Evolutionary conservation across 2,113 vertebrate genomes (phyloP), one percentile per base, ranked within the genome.

Genomic region (Dendropsophus ebraccatus): DNA sequence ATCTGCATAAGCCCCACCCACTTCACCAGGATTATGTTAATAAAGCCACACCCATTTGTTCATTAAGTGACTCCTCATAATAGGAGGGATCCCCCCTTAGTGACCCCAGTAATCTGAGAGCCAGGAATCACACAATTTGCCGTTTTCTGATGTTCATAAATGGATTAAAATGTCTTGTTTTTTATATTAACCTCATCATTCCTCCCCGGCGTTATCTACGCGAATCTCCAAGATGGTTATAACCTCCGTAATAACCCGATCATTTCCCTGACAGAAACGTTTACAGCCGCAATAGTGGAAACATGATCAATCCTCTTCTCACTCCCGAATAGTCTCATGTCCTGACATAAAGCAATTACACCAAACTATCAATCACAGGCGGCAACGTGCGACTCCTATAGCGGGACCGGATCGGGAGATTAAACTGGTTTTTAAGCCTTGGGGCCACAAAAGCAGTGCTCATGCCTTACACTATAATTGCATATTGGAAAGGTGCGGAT

Each of bases 301-400:
- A 69, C 30, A 10, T 21, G 30, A 69, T 69, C 65, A 69, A 69
- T 69, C 16, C 13, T 65, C 7, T 25, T 65, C 65, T 69, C 65
- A 9, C 65, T 35, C 28, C 28, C 5, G 30, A 32, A 65, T 65
- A 25, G 62, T 65, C 25, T 28, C 25, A 7, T 32, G 30, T 69
- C 65, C 65, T 11, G 30, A 69, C 65, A 19, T 69, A 8, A 69
- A 35, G 65, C 65, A 69, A 35, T 69, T 69, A 69, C 65, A 69
- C 62, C 1, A 19, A 69, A 37, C 65, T 19, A 69, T 69, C 65
- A 69, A 69, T 69, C 65, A 16, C 62, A 16, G 65, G 5, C 1
- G 17, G 65, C 14, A 69, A 37, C 16, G 32, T 10, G 65, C 62
- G 0, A 4, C 62, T 67, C 62, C 28, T 32, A 32, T 32, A 65